Base-by-base conservation (phyloP, 2,888 invertebrate species). In the Smittia aterrima region DNA sequence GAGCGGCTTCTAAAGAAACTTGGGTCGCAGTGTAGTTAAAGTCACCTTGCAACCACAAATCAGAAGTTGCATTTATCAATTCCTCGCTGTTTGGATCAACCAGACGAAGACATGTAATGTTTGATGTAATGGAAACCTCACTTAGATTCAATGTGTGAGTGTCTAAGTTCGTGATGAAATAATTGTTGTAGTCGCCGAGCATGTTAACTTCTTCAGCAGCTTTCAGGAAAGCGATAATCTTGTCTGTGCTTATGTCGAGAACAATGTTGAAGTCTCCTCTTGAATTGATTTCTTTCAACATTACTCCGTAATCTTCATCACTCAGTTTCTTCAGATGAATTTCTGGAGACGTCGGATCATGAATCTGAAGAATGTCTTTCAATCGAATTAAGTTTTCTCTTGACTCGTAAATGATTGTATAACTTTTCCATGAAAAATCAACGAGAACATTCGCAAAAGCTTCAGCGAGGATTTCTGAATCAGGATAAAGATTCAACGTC, bases 191-290 rank as follows among this genome's bases (percentile, higher is more conserved):
- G 78, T 89, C 88, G 13, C 89, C 89, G 77, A 92, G 85, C 80
- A 93, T 86, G 75, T 91, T 91, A 68, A 93, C 88, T 83, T 90
- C 87, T 76, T 87, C 85, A 2, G 92, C 91, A 82, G 92, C 89
- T 41, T 84, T 83, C 77, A 91, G 83, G 75, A 91, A 86, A 41
- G 85, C 83, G 9, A 85, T 79, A 67, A 91, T 86, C 77, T 86
- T 86, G 22, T 87, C 85, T 0, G 87, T 82, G 53, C 87, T 84
- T 79, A 92, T 90, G 79, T 92, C 92, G 53, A 93, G 78, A 16
- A 93, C 84, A 75, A 93, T 87, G 78, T 89, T 88, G 75, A 84
- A 86, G 77, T 88, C 87, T 24, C 86, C 86, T 0, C 87, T 85
- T 24, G 85, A 86, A 77, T 88, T 87, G 71, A 92, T 85, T 77